These are phyloP conservation scores for Turnix velox DNA, from an alignment of 2,113 vertebrate species.

Conservation along the genomic window DNA sequence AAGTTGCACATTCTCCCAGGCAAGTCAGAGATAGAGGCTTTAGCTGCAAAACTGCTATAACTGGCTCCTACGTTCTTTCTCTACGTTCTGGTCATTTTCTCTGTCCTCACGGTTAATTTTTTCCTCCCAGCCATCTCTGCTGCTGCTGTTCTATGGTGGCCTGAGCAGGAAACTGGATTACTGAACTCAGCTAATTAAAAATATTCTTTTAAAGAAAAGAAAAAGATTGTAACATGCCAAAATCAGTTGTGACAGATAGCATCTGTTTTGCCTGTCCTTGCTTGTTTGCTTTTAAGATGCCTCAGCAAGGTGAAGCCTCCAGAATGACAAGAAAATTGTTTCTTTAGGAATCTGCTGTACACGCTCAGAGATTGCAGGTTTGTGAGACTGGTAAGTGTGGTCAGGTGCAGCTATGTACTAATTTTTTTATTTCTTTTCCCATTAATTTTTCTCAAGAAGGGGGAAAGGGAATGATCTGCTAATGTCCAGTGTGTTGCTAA, in stretches of 20 bases:
- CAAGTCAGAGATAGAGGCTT: not conserved
- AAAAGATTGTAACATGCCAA: not conserved
- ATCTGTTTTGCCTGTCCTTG: constrained; percentile 1
- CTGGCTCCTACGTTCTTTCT: accelerated
- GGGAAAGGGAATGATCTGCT: not conserved
- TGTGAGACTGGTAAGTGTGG: not conserved
- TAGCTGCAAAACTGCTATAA: accelerated
- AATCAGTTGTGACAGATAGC: constrained; percentile 2
- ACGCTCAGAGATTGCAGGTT: not conserved
- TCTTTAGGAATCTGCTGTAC: not conserved
- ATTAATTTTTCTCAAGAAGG: not conserved
- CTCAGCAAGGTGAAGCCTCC: not conserved
- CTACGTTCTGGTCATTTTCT: not conserved
- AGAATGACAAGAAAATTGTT: not conserved
- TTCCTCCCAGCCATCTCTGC: not conserved
- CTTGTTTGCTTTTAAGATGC: not conserved
- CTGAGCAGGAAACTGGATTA: not conserved
- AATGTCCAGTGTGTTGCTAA: not conserved
- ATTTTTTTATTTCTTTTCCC: not conserved
- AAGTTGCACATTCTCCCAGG: not conserved
- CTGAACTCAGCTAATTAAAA: not conserved
- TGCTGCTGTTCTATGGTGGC: not conserved
- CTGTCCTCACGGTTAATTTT: not conserved
- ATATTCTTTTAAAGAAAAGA: not conserved
- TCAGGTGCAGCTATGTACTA: not conserved